phyloP scores from a whole-genome alignment of 2,888 invertebrate species.

The Pollenia labialis region DNA sequence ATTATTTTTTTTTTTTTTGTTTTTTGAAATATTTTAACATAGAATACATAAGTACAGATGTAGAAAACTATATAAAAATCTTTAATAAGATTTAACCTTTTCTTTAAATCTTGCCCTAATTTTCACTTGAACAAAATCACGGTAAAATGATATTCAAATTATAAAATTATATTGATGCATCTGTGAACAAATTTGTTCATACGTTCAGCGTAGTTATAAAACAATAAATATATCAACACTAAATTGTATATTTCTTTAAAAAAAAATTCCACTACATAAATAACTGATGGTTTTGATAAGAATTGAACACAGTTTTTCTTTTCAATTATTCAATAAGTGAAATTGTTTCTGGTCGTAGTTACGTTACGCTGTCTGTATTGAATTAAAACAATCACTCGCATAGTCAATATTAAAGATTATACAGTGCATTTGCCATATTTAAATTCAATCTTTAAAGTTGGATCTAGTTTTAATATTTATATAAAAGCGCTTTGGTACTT shows the following conservation, averaged over 20 bases:
- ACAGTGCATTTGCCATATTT: not conserved
- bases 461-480: conserved; percentile 29
- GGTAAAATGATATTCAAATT: no score
- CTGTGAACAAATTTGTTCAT: not conserved
- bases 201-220: not conserved
- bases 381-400: not conserved
- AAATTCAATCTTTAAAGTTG: not conserved
- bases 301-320: conserved; percentile 12
- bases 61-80: no score
- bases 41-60: no score
- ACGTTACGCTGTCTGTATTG: not conserved
- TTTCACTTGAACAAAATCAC: no score
- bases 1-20: no score
- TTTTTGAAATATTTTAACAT: no score
- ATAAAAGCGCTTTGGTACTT: conserved; percentile 34
- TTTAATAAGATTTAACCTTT: no score
- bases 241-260: no score
- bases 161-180: no score
- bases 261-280: conserved; percentile 2
- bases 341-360: not conserved
- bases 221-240: not conserved
- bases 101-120: no score
- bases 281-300: conserved; percentile 20
- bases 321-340: conserved; percentile 17
- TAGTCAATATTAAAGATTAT: not conserved